Conservation (phyloP, 2,113 vertebrate genomes). For the Eurypyga helias region DNA sequence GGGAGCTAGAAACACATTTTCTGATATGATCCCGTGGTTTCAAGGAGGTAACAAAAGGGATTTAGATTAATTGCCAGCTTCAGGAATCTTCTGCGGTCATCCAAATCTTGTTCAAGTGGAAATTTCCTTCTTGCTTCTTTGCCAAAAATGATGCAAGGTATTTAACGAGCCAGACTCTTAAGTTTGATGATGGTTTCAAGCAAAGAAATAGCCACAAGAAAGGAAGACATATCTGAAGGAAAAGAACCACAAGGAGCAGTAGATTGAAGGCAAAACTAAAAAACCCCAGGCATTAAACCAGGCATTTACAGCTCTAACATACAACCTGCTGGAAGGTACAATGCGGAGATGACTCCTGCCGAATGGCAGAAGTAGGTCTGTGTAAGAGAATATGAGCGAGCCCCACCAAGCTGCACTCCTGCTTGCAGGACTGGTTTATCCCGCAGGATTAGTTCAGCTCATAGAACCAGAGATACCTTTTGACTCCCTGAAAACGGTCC, state of each 20-base stretch:
- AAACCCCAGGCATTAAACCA: not conserved
- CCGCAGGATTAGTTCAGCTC: not conserved
- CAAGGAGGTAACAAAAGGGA: constrained; percentile 15
- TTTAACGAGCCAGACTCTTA: constrained; percentile 18
- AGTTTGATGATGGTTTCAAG: not conserved
- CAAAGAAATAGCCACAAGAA: not conserved
- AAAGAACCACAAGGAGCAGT: not conserved
- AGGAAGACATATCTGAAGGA: not conserved
- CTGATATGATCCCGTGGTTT: constrained; percentile 24
- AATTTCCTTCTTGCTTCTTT: constrained; percentile 36
- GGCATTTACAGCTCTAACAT: not conserved
- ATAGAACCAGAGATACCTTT: not conserved
- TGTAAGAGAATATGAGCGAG: not conserved
- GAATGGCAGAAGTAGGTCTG: not conserved
- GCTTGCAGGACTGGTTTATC: not conserved
- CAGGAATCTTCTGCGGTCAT: constrained; percentile 9
- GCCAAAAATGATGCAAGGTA: constrained; percentile 48
- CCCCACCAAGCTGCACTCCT: not conserved
- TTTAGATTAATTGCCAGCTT: constrained; percentile 60
- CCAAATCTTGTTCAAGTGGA: constrained; percentile 35
- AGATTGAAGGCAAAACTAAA: not conserved
- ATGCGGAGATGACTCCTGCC: not conserved
- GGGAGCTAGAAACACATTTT: constrained; percentile 43
- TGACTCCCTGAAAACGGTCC: not conserved
- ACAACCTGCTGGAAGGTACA: not conserved